Percentiles rank a stretch among this genome's conserved stretches.
Evolutionary conservation across 2,113 vertebrate species (phyloP).

Genomic region (Dunckerocampus dactyliophorus): DNA sequence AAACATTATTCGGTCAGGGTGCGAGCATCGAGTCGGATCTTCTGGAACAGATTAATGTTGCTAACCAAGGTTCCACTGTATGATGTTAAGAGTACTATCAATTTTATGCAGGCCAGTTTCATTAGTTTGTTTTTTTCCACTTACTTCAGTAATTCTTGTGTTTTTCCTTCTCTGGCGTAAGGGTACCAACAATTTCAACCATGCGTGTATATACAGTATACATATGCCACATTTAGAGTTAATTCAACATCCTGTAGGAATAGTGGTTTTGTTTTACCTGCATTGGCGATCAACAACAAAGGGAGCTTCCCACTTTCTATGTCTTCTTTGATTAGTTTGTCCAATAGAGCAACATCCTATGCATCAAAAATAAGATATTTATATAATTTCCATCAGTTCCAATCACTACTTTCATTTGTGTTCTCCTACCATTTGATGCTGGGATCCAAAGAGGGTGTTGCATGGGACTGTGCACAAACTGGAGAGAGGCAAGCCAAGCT

Average conservation of each 20-base stretch:
- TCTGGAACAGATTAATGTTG: no score
- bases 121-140: no score
- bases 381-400: neutral
- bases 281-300: conserved; percentile 88
- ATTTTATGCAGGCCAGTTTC: no score
- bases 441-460: conserved; percentile 97
- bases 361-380: neutral
- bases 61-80: no score
- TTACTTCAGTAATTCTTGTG: no score
- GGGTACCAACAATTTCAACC: no score
- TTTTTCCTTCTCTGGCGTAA: no score
- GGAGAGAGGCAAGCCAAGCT: conserved; percentile 75
- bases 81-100: no score
- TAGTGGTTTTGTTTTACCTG: conserved; percentile 65
- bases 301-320: conserved; percentile 83
- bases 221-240: neutral
- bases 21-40: no score
- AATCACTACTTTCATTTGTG: neutral
- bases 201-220: no score
- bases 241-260: neutral
- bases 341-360: conserved; percentile 91
- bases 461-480: conserved; percentile 89
- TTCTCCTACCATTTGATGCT: conserved; percentile 91
- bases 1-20: no score
- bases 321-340: conserved; percentile 92